phyloP scores from a whole-genome alignment of 2,888 invertebrate species.

The Lacanobia oleracea region DNA sequence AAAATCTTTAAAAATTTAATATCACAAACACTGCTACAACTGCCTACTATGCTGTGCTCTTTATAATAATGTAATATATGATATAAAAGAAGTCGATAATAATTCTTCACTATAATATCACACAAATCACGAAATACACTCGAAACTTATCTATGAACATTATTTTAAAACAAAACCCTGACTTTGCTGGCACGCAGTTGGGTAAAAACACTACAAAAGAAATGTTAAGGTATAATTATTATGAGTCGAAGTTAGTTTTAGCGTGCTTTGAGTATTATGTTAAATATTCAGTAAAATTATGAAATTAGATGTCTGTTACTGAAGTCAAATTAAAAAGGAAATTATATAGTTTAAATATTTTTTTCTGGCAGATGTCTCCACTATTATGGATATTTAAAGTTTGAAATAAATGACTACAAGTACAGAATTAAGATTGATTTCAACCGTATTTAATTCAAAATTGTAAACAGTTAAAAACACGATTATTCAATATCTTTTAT shows the following conservation, averaged over 20 bases:
- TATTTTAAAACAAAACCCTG: background rate
- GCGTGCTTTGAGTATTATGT: conserved; percentile 7
- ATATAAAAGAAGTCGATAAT: background rate
- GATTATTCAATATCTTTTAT: too few relatives aligned
- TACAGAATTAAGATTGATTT: background rate
- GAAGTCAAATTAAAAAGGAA: conserved; percentile 8
- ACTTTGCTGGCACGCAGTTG: background rate
- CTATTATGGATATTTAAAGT: background rate
- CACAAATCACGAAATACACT: conserved; percentile 13
- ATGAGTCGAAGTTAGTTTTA: conserved; percentile 24
- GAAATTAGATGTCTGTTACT: conserved; percentile 1
- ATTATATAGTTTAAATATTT: conserved; percentile 10
- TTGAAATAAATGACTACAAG: background rate
- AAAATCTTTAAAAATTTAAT: background rate
- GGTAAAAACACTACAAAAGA: conserved; percentile 6
- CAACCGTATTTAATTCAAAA: background rate
- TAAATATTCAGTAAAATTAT: conserved; percentile 20
- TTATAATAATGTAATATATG: background rate
- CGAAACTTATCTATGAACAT: conserved; percentile 11
- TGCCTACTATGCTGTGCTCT: conserved; percentile 28
- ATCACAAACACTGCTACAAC: conserved; percentile 7
- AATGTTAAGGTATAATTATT: conserved; percentile 3
- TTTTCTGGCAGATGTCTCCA: conserved; percentile 4
- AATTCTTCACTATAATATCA: conserved; percentile 9
- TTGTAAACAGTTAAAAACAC: too few relatives aligned